Evolutionary conservation across 2,888 invertebrate species (phyloP).

Genomic region (Drosophila longiperda): DNA sequence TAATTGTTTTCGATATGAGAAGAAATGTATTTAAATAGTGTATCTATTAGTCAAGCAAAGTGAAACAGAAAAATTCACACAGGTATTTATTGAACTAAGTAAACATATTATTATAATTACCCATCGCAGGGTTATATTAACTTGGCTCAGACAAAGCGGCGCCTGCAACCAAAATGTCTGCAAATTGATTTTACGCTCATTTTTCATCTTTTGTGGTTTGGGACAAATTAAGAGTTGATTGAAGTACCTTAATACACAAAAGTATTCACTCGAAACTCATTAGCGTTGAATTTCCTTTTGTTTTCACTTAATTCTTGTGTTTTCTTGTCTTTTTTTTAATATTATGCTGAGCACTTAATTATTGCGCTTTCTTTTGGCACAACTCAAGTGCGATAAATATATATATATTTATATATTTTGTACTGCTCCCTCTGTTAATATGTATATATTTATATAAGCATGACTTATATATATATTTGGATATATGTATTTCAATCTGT

Average conservation of each 20-base stretch:
- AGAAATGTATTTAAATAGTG: not conserved
- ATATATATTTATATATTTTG: not conserved
- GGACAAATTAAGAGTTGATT: constrained; percentile 4
- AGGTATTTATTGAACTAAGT: not conserved
- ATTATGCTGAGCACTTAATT: constrained; percentile 40
- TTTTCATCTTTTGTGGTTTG: not conserved
- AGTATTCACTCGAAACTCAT: constrained; percentile 33
- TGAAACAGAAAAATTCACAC: not conserved
- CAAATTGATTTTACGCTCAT: constrained; percentile 10
- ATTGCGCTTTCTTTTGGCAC: constrained; percentile 34
- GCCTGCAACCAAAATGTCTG: constrained; percentile 6
- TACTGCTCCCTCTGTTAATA: constrained; percentile 33
- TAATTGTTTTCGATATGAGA: not conserved
- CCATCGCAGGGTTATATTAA: not conserved
- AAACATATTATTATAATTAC: not conserved
- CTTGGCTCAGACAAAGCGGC: constrained; percentile 1
- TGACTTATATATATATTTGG: constrained; percentile 30
- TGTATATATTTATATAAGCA: not conserved
- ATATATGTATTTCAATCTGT: constrained; percentile 61
- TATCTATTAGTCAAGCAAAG: not conserved
- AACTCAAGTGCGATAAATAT: constrained; percentile 19
- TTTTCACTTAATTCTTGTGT: constrained; percentile 20
- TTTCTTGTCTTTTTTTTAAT: not conserved
- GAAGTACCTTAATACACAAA: constrained; percentile 13
- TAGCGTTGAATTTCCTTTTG: constrained; percentile 21